Percentiles rank a stretch among this genome's conserved stretches.
phyloP scores from a whole-genome alignment of 2,113 vertebrate species.

The Rutilus rutilus region DNA sequence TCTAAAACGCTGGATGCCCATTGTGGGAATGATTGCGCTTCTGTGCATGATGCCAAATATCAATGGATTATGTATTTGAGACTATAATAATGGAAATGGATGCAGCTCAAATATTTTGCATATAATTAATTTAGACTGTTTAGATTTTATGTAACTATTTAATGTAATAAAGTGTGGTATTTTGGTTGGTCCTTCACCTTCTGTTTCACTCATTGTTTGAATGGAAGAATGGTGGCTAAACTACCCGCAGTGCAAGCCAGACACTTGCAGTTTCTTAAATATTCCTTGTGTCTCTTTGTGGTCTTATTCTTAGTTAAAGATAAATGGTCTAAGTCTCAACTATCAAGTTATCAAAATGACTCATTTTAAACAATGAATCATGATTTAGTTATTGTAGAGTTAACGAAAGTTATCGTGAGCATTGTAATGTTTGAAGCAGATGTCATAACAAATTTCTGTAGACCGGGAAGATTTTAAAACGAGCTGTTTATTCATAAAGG shows the following conservation, averaged over 20 bases:
- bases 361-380: background rate
- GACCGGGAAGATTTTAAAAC: no score
- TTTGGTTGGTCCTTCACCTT: background rate
- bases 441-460: no score
- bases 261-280: background rate
- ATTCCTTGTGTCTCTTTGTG: background rate
- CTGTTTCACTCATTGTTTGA: background rate
- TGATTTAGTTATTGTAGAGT: no score
- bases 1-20: conserved; percentile 10
- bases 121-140: background rate
- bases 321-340: background rate
- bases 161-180: background rate
- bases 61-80: background rate
- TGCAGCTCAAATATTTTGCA: background rate
- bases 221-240: background rate
- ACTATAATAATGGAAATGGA: background rate
- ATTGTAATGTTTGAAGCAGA: no score
- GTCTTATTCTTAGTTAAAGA: background rate
- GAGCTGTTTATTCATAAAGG: no score
- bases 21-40: background rate
- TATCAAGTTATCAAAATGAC: background rate
- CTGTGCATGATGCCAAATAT: background rate
- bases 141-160: conserved; percentile 5
- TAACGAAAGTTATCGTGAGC: no score
- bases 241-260: background rate